phyloP scores from a whole-genome alignment of 2,113 vertebrate species.

The Corynorhinus townsendii region DNA sequence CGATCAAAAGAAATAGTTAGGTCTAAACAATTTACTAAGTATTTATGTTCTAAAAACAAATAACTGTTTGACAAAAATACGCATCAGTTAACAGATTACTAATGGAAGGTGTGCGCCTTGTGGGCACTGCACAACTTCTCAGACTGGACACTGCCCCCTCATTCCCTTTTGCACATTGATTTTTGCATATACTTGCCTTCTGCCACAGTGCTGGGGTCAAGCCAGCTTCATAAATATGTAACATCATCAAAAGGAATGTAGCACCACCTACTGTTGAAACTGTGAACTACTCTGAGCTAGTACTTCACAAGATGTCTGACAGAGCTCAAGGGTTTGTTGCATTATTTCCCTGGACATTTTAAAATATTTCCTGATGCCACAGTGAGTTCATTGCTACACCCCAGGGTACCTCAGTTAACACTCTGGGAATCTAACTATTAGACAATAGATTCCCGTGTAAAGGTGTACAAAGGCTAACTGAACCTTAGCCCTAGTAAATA shows the following conservation, averaged over 20 bases:
- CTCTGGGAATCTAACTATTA: background rate
- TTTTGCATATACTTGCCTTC: background rate
- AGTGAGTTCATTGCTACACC: background rate
- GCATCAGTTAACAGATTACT: background rate
- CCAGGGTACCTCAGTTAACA: background rate
- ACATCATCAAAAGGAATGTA: background rate
- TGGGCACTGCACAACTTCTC: background rate
- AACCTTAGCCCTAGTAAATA: background rate
- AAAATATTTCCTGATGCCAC: background rate
- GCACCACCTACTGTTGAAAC: conserved; percentile 48
- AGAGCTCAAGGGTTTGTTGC: background rate
- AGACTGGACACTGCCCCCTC: background rate
- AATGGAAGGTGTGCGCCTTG: background rate
- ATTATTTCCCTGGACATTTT: background rate
- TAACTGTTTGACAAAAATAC: background rate
- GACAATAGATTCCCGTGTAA: background rate
- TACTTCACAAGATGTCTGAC: background rate
- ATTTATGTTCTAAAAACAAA: background rate
- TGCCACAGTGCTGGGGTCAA: background rate
- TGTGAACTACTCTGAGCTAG: background rate
- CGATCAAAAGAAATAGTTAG: background rate
- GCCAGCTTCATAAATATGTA: background rate
- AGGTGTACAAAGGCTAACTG: background rate
- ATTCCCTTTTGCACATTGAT: background rate
- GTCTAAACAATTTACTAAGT: background rate